Base-by-base conservation (phyloP, 2,888 invertebrate species). In the Chirona hameri region DNA sequence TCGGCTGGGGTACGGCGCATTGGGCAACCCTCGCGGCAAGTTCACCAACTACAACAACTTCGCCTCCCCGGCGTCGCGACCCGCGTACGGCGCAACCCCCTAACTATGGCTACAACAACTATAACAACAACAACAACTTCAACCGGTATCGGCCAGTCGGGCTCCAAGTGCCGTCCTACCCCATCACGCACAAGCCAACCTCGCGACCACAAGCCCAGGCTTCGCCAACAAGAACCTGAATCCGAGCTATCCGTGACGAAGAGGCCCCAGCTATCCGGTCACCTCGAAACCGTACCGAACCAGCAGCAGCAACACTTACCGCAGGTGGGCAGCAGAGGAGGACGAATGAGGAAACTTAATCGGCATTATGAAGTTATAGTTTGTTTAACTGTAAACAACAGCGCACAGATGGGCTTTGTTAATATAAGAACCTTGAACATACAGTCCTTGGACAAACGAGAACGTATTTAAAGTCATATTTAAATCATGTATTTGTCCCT, bases 141-240 rank as follows among this genome's bases (percentile, higher is more conserved):
- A 72, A 31, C 72, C 9, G 29, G 3, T n/a, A 18, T 18, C 31
- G 31, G 31, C 39, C 39, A 39, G 46, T 24, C 76, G 10, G 80
- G 52, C 18, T 52, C 15, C 80, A 80, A 18, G 80, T 80, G 27
- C 80, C 80, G 0, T 80, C 80, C 14, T 80, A 80, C n/a, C 80
- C 80, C 24, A 55, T 80, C 80, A 80, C 80, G 5, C 80, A 80
- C 80, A 80, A 80, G 80, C 80, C 27, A 80, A 80, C 80, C 27
- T 24, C 18, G 80, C 27, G 27, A 80, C 80, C 52, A 48, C 52
- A 27, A 27, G 21, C 80, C 80, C 52, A 24, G n/a, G n/a, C 52
- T 80, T 80, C 80, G 15, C 0, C 27, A 80, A 55, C 52, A 48
- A 21, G 2, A 80, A 80, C 18, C 80, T 15, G 52, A 80, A 80